A percentile compares a stretch with the other conserved stretches of the same genome.
Conservation (phyloP, 2,797 vertebrate genomes). For the Pampus argenteus region DNA sequence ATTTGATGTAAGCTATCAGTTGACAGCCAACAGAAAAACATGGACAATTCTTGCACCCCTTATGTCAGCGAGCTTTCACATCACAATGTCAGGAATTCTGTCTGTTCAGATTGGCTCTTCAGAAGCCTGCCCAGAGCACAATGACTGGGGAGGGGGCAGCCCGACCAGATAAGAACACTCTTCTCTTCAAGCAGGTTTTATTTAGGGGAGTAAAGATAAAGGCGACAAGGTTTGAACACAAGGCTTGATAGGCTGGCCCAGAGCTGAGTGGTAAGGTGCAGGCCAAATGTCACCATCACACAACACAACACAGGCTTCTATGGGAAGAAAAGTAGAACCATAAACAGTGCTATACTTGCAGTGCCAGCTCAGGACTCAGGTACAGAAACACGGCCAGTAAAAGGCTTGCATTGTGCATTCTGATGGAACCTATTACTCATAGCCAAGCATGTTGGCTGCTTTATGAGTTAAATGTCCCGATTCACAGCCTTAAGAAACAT, state of each 20-base stretch:
- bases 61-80: slow-evolving; percentile 58
- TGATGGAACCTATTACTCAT: slow-evolving; percentile 79
- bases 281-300: slow-evolving; percentile 63
- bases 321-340: slow-evolving; percentile 35
- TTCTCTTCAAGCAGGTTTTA: slow-evolving; percentile 69
- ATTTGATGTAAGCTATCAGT: slow-evolving; percentile 11
- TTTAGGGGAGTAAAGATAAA: slow-evolving; percentile 78
- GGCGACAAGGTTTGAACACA: slow-evolving; percentile 53
- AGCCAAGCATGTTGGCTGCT: slow-evolving; percentile 71
- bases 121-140: slow-evolving; percentile 56
- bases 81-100: slow-evolving; percentile 78
- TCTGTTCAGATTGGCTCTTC: slow-evolving; percentile 63
- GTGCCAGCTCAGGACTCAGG: slow-evolving; percentile 53
- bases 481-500: slow-evolving; percentile 82
- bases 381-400: slow-evolving; percentile 65
- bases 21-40: slow-evolving; percentile 19
- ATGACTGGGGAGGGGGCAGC: slow-evolving; percentile 55
- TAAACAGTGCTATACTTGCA: slow-evolving; percentile 26
- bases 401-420: slow-evolving; percentile 74
- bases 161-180: slow-evolving; percentile 73
- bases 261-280: slow-evolving; percentile 44
- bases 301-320: slow-evolving; percentile 45
- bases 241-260: slow-evolving; percentile 45
- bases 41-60: slow-evolving; percentile 29
- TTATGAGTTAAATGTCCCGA: slow-evolving; percentile 80